phyloP scores from a whole-genome alignment of 2,797 vertebrate genomes.

The Heterohyrax brucei region DNA sequence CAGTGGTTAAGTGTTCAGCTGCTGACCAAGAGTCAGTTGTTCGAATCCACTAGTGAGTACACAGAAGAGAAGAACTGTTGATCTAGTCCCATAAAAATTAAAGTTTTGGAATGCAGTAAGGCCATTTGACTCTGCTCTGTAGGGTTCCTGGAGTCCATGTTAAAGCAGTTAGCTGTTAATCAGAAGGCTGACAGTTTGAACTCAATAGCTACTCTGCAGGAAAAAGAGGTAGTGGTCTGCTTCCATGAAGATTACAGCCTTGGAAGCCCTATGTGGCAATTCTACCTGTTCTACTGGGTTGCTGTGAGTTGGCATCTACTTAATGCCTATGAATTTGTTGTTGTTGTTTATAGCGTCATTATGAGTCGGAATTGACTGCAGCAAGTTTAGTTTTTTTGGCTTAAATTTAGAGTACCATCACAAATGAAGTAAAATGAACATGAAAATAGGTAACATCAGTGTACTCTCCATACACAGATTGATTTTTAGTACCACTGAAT shows the following conservation, averaged over 20 bases:
- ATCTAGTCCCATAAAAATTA: neutral
- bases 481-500: constrained; percentile 43
- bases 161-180: too few species aligned
- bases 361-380: neutral
- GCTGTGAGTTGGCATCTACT: too few species aligned
- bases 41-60: neutral
- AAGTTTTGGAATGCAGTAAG: neutral
- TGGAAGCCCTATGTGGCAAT: too few species aligned
- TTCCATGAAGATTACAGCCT: too few species aligned
- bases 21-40: neutral
- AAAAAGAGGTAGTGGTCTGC: too few species aligned
- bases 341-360: neutral
- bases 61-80: neutral
- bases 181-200: too few species aligned
- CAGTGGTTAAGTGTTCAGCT: neutral
- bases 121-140: too few species aligned
- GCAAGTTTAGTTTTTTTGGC: neutral
- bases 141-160: too few species aligned
- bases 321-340: too few species aligned
- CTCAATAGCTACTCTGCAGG: too few species aligned
- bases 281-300: too few species aligned
- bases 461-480: neutral
- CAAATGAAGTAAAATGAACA: constrained; percentile 33
- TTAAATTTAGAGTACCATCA: constrained; percentile 40
- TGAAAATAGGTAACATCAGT: neutral